Percentiles rank a stretch among this genome's conserved stretches.
phyloP scores from a whole-genome alignment of 1,140 invertebrate genomes.

The Eumaeus atala region DNA sequence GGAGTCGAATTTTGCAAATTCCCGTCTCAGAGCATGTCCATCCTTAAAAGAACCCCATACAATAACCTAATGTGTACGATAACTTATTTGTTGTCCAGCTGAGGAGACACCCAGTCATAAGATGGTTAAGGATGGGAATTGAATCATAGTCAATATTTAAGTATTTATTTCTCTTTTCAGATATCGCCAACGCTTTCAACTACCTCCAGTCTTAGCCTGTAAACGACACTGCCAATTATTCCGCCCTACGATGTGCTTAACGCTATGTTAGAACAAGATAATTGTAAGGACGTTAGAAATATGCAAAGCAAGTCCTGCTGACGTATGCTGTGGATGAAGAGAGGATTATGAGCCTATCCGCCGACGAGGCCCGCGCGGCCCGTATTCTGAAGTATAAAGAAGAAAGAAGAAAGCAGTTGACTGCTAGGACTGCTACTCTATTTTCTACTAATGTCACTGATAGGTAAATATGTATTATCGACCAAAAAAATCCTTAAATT shows the following conservation, averaged over 20 bases:
- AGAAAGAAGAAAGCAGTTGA: slow-evolving; percentile 77
- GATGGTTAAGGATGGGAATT: too few species aligned
- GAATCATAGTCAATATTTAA: too few species aligned
- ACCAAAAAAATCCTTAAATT: too few species aligned
- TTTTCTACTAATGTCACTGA: slow-evolving; percentile 65
- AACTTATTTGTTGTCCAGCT: too few species aligned
- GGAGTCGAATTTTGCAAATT: too few species aligned
- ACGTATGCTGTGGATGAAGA: slow-evolving; percentile 47
- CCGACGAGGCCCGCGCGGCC: slow-evolving; percentile 71
- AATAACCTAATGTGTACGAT: too few species aligned
- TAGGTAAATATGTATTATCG: slow-evolving; percentile 38
- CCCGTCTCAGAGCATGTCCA: too few species aligned
- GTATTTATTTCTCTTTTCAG: slow-evolving; percentile 32
- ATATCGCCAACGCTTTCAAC: slow-evolving; percentile 40
- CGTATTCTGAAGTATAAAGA: slow-evolving; percentile 80
- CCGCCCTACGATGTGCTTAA: slow-evolving; percentile 56
- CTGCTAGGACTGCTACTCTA: slow-evolving; percentile 61
- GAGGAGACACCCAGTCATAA: too few species aligned
- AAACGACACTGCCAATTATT: slow-evolving; percentile 66
- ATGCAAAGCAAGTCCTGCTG: slow-evolving; percentile 31
- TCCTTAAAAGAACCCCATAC: too few species aligned
- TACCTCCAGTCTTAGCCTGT: slow-evolving; percentile 49
- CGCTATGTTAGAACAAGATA: slow-evolving; percentile 60
- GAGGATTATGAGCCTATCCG: slow-evolving; percentile 53
- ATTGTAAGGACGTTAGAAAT: slow-evolving; percentile 29